Conservation (phyloP, 2,888 invertebrate genomes). For the Drosophila prolongata region DNA sequence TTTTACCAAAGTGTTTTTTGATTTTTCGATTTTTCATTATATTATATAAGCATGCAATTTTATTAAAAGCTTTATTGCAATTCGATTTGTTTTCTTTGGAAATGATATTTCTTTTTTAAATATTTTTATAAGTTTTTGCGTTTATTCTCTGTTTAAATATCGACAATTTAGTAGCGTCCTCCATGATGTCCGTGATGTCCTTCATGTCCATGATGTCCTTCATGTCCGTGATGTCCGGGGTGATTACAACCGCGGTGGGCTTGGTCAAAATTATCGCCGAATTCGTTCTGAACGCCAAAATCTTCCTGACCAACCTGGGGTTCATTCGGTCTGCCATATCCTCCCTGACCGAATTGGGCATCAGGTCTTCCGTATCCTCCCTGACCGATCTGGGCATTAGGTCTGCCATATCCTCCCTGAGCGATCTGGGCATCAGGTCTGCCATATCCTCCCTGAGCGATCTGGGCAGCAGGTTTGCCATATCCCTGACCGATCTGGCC, state of each 20-base stretch:
- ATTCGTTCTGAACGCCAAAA: too few species aligned
- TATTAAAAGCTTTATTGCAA: too few species aligned
- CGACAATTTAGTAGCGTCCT: not conserved
- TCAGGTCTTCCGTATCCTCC: not conserved
- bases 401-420: not conserved
- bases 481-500: not conserved
- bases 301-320: too few species aligned
- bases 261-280: not conserved
- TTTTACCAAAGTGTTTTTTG: not conserved
- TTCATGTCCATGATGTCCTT: not conserved
- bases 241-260: not conserved
- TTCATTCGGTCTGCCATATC: not conserved
- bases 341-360: not conserved
- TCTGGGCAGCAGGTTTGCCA: not conserved
- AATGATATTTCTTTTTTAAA: too few species aligned
- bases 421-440: not conserved
- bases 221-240: not conserved
- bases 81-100: too few species aligned
- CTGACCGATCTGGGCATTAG: not conserved
- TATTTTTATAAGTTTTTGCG: not conserved
- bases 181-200: not conserved
- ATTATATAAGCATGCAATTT: too few species aligned
- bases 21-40: too few species aligned
- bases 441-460: not conserved
- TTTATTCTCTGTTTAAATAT: not conserved